Conservation (phyloP, 2,888 invertebrate species). For the Oligia fasciuncula region DNA sequence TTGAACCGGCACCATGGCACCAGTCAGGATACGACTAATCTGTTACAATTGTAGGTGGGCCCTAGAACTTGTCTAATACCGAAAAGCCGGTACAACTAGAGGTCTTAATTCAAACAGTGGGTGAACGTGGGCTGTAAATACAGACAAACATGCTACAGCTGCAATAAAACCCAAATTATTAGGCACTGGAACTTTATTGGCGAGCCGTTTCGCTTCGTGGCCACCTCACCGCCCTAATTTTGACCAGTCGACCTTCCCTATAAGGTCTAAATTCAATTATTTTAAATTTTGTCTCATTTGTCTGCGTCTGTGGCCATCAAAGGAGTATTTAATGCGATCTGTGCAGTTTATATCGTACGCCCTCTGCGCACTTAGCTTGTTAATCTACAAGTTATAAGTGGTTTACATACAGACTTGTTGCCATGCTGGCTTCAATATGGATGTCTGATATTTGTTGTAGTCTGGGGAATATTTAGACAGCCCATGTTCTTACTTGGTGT, state of each 20-base stretch:
- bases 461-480: not conserved
- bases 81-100: slow-evolving; percentile 22
- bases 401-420: slow-evolving; percentile 50
- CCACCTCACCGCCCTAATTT: slow-evolving; percentile 40
- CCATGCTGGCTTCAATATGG: slow-evolving; percentile 27
- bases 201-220: slow-evolving; percentile 29
- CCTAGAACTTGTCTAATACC: slow-evolving; percentile 26
- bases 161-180: slow-evolving; percentile 52
- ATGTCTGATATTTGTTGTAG: slow-evolving; percentile 14
- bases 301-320: slow-evolving; percentile 57
- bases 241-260: slow-evolving; percentile 55
- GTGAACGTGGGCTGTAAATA: slow-evolving; percentile 46
- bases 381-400: slow-evolving; percentile 54
- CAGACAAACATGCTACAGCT: slow-evolving; percentile 23
- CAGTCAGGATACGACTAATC: slow-evolving; percentile 35
- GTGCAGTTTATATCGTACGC: slow-evolving; percentile 59
- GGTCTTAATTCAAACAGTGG: slow-evolving; percentile 27
- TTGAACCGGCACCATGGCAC: slow-evolving; percentile 11
- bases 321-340: slow-evolving; percentile 62
- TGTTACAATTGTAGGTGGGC: slow-evolving; percentile 27
- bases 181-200: slow-evolving; percentile 26
- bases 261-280: slow-evolving; percentile 60
- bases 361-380: slow-evolving; percentile 59
- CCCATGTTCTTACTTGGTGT: not conserved
- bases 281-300: slow-evolving; percentile 49